phyloP scores from a whole-genome alignment of 2,888 invertebrate genomes.

The Drosophila mimetica region DNA sequence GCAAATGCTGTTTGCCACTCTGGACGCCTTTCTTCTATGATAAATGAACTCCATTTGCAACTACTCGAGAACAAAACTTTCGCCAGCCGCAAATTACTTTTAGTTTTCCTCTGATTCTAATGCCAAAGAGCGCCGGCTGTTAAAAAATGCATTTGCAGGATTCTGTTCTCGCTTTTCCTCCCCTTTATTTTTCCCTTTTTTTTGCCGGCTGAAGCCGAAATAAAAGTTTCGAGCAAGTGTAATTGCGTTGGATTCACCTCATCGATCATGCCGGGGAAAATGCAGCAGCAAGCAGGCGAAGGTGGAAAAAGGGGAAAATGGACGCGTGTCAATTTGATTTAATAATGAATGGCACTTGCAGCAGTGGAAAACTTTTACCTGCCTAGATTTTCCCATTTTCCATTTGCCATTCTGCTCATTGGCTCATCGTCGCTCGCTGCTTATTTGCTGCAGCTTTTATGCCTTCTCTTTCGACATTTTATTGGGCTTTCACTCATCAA shows the following conservation, averaged over 20 bases:
- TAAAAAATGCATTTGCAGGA: constrained; percentile 24
- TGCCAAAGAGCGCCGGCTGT: constrained; percentile 15
- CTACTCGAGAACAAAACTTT: constrained; percentile 21
- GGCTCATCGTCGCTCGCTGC: constrained; percentile 16
- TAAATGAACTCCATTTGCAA: constrained; percentile 31
- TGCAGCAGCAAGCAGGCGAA: constrained; percentile 32
- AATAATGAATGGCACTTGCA: constrained; percentile 66
- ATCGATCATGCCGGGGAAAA: constrained; percentile 32
- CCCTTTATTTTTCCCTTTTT: not conserved
- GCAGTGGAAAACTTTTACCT: constrained; percentile 5
- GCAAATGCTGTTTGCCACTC: constrained; percentile 6
- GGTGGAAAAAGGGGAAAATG: constrained; percentile 12
- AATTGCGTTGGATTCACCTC: constrained; percentile 29
- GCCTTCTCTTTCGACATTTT: constrained; percentile 42
- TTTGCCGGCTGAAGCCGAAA: not conserved
- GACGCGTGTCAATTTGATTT: constrained; percentile 67
- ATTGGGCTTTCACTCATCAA: constrained; percentile 69
- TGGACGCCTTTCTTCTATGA: constrained; percentile 18
- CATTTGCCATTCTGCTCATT: not conserved
- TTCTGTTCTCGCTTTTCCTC: not conserved
- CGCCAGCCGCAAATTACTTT: constrained; percentile 35
- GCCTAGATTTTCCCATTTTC: not conserved
- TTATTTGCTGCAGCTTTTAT: constrained; percentile 52
- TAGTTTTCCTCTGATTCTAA: constrained; percentile 23
- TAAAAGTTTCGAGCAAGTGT: constrained; percentile 20